These are phyloP conservation scores for Eriocheir sinensis DNA, from an alignment of 1,140 invertebrate species.

Conservation along the genomic window DNA sequence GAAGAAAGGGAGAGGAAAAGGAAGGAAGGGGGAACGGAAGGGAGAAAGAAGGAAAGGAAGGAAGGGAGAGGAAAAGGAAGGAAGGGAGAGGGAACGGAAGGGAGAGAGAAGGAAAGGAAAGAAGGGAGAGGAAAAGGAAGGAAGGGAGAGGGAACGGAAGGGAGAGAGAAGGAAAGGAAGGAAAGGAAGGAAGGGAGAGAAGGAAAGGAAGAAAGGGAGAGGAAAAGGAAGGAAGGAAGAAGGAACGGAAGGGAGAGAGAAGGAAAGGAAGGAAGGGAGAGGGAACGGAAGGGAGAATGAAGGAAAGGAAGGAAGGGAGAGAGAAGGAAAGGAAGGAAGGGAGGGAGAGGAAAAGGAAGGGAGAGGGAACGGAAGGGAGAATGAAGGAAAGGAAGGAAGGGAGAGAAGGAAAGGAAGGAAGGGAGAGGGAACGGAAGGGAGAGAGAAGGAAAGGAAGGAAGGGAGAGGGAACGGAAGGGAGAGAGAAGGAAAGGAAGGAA, in stretches of 20 bases:
- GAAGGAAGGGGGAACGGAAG: neutral
- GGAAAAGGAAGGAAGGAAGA: neutral
- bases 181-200: neutral
- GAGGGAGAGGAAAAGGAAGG: neutral
- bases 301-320: neutral
- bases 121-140: neutral
- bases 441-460: neutral
- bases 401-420: neutral
- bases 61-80: neutral
- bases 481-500: neutral
- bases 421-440: neutral
- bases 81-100: neutral
- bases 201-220: neutral
- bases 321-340: neutral
- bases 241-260: neutral
- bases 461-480: neutral
- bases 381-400: neutral
- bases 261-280: neutral
- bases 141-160: neutral
- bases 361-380: neutral
- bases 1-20: neutral
- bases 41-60: neutral
- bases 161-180: neutral
- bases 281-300: neutral
- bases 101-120: neutral